Evolutionary conservation across 2,113 vertebrate genomes (phyloP), one percentile per base, ranked within the genome.

Genomic region (Siphamia tubifer): DNA sequence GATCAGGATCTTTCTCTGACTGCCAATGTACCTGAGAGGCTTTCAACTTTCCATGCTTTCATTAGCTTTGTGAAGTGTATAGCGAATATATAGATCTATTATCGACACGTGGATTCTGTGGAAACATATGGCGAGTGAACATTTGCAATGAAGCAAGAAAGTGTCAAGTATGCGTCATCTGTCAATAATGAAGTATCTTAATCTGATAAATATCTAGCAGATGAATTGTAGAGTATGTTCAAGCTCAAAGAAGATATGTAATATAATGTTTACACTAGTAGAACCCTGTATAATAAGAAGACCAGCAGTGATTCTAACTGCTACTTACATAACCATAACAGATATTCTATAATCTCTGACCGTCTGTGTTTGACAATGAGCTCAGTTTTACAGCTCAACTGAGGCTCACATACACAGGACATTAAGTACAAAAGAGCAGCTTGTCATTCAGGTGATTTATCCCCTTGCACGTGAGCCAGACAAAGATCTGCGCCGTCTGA

Each of bases 11-110:
- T 28, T 52, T 25, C 20, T 35, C 48, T 19, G 36, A 19, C 23
- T 73, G 67, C 57, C 48, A 65, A 49, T 15, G 3, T 13, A 48
- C 13, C 48, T 11, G 25, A 44, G 39, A 70, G 19, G 20, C 39
- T 31, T 82, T 63, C 64, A 43, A 47, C 15, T 68, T 60, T 51
- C 56, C 2, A 1, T n/a, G 17, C 62, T 51, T 72, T 69, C 34
- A 66, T 57, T 49, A 4, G 28, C 30, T 78, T 61, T 17, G 51
- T 20, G 36, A 75, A 34, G 38, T 40, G 44, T 4, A 4, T 8
- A 23, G 8, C 27, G 11, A 80, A 67, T 34, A 66, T 30, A 28
- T 19, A 61, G 28, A 58, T 70, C 4, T 3, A 54, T 80, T 16
- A 55, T 44, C 40, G 43, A 44, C 36, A 43, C 20, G 13, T 67